These are phyloP conservation scores for Eudorcas thomsonii DNA, from an alignment of 2,113 vertebrate genomes.

Conservation along the genomic window DNA sequence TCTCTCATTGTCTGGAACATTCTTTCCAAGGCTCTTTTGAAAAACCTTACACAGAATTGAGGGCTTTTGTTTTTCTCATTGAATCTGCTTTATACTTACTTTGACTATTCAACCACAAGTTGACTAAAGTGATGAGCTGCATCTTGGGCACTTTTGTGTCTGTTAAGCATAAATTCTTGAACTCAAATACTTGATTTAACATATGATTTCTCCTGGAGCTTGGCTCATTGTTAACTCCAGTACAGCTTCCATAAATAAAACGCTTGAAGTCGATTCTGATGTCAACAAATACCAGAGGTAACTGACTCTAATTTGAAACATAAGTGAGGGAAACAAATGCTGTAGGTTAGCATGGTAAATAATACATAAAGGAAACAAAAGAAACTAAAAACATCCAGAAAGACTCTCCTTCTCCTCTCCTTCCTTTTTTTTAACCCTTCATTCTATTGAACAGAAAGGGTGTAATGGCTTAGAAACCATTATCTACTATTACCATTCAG, in stretches of 20 bases:
- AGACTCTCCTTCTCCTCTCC: neutral
- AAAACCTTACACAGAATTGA: neutral
- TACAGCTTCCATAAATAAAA: slow-evolving; percentile 47
- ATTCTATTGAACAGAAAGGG: neutral
- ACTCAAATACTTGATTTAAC: neutral
- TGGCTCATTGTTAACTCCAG: neutral
- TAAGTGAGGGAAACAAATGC: neutral
- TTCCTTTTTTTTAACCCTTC: neutral
- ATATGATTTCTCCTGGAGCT: neutral
- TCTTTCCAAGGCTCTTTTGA: neutral
- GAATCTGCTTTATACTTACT: neutral
- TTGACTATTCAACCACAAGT: neutral
- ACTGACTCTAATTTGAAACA: slow-evolving; percentile 24
- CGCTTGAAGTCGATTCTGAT: neutral
- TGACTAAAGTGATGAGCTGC: neutral
- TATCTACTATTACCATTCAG: neutral
- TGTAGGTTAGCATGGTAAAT: neutral
- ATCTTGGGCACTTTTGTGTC: neutral
- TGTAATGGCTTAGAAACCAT: neutral
- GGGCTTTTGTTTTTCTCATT: neutral
- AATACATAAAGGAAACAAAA: slow-evolving; percentile 16
- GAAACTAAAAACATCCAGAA: slow-evolving; percentile 6
- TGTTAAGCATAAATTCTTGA: neutral
- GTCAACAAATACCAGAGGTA: slow-evolving; percentile 25
- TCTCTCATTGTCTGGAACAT: neutral